Conservation (phyloP, 1,140 invertebrate genomes). For the Tetragonula clypearis region DNA sequence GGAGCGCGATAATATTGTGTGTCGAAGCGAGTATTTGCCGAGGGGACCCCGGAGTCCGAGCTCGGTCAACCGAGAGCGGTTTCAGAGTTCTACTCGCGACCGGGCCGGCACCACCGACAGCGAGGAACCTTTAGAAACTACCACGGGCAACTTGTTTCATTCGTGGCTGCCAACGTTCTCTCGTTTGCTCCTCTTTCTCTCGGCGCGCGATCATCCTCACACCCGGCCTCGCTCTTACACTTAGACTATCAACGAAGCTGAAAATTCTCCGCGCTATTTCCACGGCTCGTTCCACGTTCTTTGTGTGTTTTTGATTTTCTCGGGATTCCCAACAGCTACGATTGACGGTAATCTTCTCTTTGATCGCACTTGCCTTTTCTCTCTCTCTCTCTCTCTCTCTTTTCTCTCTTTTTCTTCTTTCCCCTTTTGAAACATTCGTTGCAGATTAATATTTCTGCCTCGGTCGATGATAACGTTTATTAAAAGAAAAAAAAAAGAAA, state of each 20-base stretch:
- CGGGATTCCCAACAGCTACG: background rate
- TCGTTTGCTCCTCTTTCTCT: slow-evolving; percentile 31
- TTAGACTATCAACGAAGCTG: background rate
- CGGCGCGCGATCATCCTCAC: slow-evolving; percentile 16
- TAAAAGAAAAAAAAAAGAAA: no score
- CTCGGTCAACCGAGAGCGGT: slow-evolving; percentile 22
- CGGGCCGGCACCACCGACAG: background rate
- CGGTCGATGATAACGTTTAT: no score
- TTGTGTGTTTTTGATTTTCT: background rate
- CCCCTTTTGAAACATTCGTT: no score
- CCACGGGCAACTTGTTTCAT: slow-evolving; percentile 68
- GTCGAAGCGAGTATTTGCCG: slow-evolving; percentile 69
- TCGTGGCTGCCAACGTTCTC: background rate
- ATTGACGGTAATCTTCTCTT: background rate
- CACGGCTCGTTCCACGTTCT: background rate
- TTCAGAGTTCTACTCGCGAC: slow-evolving; percentile 14
- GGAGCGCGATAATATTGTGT: slow-evolving; percentile 73
- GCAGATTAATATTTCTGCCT: no score
- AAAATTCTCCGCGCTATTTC: background rate
- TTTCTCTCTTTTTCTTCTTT: no score
- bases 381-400: background rate
- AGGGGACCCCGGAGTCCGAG: slow-evolving; percentile 40
- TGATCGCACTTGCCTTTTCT: background rate
- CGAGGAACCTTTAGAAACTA: slow-evolving; percentile 66
- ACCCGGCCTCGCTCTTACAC: no score